These are phyloP conservation scores for Eubasilissa splendida DNA, from an alignment of 2,888 invertebrate species.

Conservation along the genomic window DNA sequence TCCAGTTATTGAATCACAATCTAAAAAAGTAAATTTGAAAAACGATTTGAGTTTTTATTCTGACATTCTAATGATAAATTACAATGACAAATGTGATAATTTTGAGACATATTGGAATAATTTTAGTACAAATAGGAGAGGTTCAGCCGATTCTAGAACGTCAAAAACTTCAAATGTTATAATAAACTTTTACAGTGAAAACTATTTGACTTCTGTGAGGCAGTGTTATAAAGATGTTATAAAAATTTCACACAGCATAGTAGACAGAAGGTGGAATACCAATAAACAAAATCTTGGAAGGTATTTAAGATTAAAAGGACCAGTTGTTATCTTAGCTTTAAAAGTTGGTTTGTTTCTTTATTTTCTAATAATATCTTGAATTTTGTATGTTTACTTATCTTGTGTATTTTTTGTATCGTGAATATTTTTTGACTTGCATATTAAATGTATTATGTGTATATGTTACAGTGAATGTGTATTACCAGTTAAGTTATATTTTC, in stretches of 20 bases:
- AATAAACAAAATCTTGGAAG: conserved; percentile 75
- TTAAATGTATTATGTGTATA: no score
- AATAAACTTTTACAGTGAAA: conserved; percentile 61
- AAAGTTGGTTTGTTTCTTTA: conserved; percentile 72
- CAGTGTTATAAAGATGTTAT: conserved; percentile 67
- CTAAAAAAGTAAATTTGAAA: conserved; percentile 15
- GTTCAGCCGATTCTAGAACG: conserved; percentile 27
- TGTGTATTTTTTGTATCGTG: no score
- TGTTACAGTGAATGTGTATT: no score
- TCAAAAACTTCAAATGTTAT: not conserved
- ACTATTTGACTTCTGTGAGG: conserved; percentile 65
- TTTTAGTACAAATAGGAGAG: conserved; percentile 9
- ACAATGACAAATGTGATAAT: conserved; percentile 30
- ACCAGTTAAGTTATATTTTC: no score
- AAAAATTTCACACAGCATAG: conserved; percentile 68
- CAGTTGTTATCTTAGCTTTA: conserved; percentile 93
- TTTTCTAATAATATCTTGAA: no score
- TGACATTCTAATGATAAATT: conserved; percentile 50
- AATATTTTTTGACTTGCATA: no score
- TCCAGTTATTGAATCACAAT: not conserved
- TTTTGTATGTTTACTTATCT: no score
- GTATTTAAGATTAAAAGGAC: conserved; percentile 94
- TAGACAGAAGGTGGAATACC: conserved; percentile 69
- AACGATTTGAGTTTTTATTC: conserved; percentile 46
- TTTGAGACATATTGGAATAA: conserved; percentile 18